Percentiles rank a stretch among this genome's conserved stretches.
Conservation (phyloP, 2,113 vertebrate species). For the Amblyornis subalaris region DNA sequence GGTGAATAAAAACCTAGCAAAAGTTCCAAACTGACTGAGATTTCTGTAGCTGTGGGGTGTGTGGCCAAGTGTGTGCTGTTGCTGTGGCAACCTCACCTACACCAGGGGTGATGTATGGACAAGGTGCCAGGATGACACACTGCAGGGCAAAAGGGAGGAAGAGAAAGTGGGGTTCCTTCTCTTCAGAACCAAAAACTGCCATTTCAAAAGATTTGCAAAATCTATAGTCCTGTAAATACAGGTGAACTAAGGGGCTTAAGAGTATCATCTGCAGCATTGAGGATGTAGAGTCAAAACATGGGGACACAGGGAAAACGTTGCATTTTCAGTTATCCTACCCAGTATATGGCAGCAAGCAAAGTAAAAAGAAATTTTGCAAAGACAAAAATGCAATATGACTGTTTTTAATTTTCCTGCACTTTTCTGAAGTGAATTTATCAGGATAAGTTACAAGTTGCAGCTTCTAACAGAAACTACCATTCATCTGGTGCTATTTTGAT, state of each 20-base stretch:
- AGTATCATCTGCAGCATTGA: neutral
- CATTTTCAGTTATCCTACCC: neutral
- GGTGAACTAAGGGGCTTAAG: neutral
- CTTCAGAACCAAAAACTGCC: neutral
- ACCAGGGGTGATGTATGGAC: neutral
- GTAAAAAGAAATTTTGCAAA: neutral
- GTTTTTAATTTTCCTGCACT: neutral
- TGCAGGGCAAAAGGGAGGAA: neutral
- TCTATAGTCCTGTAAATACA: neutral
- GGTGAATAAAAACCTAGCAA: conserved; percentile 42
- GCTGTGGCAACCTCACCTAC: conserved; percentile 23
- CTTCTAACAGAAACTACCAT: neutral
- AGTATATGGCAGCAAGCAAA: neutral
- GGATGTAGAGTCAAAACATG: neutral
- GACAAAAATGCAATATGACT: neutral
- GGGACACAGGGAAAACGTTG: neutral
- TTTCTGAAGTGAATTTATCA: neutral
- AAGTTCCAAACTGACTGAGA: conserved; percentile 47
- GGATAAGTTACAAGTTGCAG: neutral
- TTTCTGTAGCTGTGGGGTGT: neutral
- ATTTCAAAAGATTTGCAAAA: neutral
- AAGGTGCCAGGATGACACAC: neutral
- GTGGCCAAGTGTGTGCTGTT: conserved; percentile 10
- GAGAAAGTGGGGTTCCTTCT: neutral
- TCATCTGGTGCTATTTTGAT: neutral